Evolutionary conservation across 2,113 vertebrate species (phyloP).

Genomic region (Macroglossus sobrinus): DNA sequence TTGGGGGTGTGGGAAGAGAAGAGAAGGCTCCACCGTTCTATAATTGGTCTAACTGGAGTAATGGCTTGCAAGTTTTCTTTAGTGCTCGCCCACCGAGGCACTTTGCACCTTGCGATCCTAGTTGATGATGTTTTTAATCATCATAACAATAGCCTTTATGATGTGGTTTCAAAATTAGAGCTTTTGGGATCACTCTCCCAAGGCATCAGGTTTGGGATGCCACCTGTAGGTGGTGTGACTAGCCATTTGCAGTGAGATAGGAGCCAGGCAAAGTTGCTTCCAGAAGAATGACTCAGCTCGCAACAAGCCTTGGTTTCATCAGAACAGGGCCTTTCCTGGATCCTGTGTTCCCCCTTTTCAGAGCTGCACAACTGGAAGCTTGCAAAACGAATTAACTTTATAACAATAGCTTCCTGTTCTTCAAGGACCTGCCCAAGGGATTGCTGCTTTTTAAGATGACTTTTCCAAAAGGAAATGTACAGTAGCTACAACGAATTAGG

Average conservation of each 20-base stretch:
- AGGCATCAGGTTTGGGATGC: conserved; percentile 38
- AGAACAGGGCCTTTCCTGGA: conserved; percentile 34
- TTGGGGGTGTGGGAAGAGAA: neutral
- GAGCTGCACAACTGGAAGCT: neutral
- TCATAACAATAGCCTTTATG: neutral
- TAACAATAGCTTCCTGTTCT: neutral
- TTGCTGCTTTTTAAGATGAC: conserved; percentile 17
- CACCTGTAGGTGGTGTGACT: conserved; percentile 64
- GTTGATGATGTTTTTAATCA: neutral
- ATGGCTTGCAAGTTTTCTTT: neutral
- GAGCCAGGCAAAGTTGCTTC: conserved; percentile 51
- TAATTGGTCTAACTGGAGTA: neutral
- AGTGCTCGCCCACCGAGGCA: neutral
- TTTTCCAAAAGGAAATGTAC: conserved; percentile 29
- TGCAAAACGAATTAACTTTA: neutral
- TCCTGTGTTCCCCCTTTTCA: neutral
- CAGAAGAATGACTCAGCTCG: conserved; percentile 75
- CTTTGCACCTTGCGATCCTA: neutral
- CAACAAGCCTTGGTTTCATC: neutral
- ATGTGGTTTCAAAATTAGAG: neutral
- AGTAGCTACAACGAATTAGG: neutral
- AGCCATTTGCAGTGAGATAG: neutral
- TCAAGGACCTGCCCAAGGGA: conserved; percentile 2
- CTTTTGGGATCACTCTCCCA: neutral
- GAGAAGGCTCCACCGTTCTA: neutral